Percentiles rank a stretch among this genome's conserved stretches.
Conservation (phyloP, 2,797 vertebrate genomes). For the Pseudochirops cupreus region DNA sequence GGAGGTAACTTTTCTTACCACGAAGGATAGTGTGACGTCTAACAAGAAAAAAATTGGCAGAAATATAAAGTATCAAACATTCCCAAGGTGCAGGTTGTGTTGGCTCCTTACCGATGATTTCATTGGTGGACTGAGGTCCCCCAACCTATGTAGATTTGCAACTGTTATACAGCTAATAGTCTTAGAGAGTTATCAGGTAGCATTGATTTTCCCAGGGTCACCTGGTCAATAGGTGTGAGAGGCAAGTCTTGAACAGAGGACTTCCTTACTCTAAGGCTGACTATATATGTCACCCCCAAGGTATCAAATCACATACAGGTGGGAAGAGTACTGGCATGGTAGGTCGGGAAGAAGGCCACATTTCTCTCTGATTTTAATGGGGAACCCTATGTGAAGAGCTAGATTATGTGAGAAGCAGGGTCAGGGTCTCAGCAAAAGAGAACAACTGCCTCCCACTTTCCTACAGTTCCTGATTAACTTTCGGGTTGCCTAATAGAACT, state of each 20-base stretch:
- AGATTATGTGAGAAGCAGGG: neutral
- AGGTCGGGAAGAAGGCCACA: neutral
- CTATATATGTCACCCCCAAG: neutral
- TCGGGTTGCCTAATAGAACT: neutral
- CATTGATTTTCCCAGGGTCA: neutral
- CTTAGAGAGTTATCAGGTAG: neutral
- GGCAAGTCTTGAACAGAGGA: neutral
- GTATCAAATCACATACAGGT: neutral
- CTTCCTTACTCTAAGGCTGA: neutral
- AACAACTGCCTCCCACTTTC: neutral
- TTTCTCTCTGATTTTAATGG: neutral
- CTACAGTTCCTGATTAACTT: neutral
- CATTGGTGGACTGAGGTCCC: neutral
- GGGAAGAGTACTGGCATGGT: no score
- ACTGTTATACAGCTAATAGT: neutral
- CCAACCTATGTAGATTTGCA: neutral
- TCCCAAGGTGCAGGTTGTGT: neutral
- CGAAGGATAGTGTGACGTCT: neutral
- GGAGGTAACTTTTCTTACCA: neutral
- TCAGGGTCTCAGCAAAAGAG: neutral
- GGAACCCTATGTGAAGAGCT: neutral
- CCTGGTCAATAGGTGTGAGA: neutral
- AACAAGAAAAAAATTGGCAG: neutral
- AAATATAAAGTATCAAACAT: neutral
- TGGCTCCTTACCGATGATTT: neutral